phyloP scores from a whole-genome alignment of 2,797 vertebrate genomes.

The Cetoscarus ocellatus region DNA sequence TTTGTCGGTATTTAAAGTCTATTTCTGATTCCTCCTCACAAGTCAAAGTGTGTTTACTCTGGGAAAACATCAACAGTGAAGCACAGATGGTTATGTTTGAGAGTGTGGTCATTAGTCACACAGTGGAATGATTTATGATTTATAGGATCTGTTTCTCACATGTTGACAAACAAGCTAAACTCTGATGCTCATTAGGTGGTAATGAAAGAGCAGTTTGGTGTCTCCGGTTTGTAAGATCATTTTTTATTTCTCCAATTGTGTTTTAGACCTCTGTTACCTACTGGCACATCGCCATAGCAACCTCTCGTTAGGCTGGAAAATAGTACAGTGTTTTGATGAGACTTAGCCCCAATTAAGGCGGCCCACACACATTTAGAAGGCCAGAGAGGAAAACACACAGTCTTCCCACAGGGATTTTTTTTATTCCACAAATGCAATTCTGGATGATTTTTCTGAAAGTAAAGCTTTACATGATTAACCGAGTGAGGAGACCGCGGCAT shows the following conservation, averaged over 20 bases:
- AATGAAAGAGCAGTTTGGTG: slow-evolving; percentile 33
- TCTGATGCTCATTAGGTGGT: slow-evolving; percentile 59
- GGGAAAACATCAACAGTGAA: background rate
- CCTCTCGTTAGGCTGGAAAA: slow-evolving; percentile 71
- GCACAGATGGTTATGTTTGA: background rate
- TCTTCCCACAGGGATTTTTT: slow-evolving; percentile 62
- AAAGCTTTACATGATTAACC: slow-evolving; percentile 66
- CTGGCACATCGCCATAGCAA: slow-evolving; percentile 68
- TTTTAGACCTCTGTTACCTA: slow-evolving; percentile 63
- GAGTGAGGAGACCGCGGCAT: slow-evolving; percentile 58
- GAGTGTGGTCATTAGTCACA: background rate
- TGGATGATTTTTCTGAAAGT: slow-evolving; percentile 63
- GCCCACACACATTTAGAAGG: slow-evolving; percentile 74
- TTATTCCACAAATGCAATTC: slow-evolving; percentile 60
- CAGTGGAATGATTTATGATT: background rate
- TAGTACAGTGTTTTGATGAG: slow-evolving; percentile 74
- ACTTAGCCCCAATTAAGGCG: slow-evolving; percentile 76
- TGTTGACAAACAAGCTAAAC: slow-evolving; percentile 35
- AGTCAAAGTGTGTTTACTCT: background rate
- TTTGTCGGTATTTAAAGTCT: background rate
- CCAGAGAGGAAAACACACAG: slow-evolving; percentile 58
- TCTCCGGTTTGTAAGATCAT: slow-evolving; percentile 50
- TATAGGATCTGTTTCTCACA: slow-evolving; percentile 29
- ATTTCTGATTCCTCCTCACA: background rate
- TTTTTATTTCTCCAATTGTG: slow-evolving; percentile 58